phyloP scores from a whole-genome alignment of 2,797 vertebrate genomes.

The Champsocephalus gunnari region DNA sequence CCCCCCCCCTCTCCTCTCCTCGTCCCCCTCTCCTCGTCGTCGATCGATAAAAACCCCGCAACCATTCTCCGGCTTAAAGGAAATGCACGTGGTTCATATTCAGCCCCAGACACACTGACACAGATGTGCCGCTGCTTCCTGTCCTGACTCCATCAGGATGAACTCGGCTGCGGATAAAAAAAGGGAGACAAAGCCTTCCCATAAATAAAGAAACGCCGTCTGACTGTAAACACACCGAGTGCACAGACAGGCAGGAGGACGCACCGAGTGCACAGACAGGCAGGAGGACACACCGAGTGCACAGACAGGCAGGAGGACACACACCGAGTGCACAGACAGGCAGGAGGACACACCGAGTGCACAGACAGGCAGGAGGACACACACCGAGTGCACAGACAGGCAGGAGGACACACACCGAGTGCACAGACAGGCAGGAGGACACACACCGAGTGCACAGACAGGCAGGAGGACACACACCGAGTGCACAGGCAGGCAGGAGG shows the following conservation, averaged over 20 bases:
- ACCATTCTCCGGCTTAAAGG: not conserved
- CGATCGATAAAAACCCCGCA: not conserved
- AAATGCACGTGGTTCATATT: not conserved
- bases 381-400: not conserved
- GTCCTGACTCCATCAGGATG: constrained; percentile 27
- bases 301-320: no score
- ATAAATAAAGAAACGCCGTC: constrained; percentile 42
- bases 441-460: no score
- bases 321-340: no score
- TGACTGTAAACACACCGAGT: constrained; percentile 11
- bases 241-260: no score
- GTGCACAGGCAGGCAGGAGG: no score
- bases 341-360: not conserved
- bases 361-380: not conserved
- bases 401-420: no score
- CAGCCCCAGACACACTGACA: constrained; percentile 38
- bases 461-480: no score
- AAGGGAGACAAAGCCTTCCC: not conserved
- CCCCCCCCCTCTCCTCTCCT: no score
- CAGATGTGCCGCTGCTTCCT: constrained; percentile 26
- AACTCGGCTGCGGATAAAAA: not conserved
- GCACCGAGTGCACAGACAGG: no score
- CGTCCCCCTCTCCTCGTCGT: no score
- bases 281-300: no score
- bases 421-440: no score